Evolutionary conservation across 1,140 invertebrate species (phyloP), one percentile per base, ranked within the genome.

Genomic region (Drosophila triauraria): DNA sequence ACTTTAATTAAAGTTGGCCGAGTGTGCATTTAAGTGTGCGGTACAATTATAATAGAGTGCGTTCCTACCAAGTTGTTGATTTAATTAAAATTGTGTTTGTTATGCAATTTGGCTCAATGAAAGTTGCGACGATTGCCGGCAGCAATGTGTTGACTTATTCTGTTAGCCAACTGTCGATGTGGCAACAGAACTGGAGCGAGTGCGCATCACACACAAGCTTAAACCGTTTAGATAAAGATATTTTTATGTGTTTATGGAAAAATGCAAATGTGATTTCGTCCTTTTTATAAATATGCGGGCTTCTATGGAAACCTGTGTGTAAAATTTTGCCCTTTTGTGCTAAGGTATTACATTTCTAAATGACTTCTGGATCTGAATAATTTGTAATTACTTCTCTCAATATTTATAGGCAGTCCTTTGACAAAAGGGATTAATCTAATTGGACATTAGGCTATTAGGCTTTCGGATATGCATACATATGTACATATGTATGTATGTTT

Each of bases 71-170:
- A 57, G 60, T 64, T 57, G 51, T 65, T 76, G 51, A 76, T 76
- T 76, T 76, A 76, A 76, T 76, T 75, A 68, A 77, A 77, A 68
- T 25, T 68, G 43, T 68, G 71, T 51, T 50, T 65, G 72, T 65
- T 76, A 40, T 65, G 53, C 40, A 58, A 75, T 76, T 65, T 57
- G 59, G 27, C 30, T 50, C 23, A 65, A 57, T 75, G 59, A 56
- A 75, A 64, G 30, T 65, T 51, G 20, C 35, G 8, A 15, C 35
- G 20, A n/a, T 64, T 54, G 51, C 32, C 38, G 20, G 13, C 6
- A 65, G 61, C 25, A 23, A 35, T 57, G 35, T 44, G 53, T 53
- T 40, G 42, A 57, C 17, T 56, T 13, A 23, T 40, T 48, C 20
- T 72, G 48, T 61, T 35, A 23, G 35, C 15, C 27, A 56, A 27